Evolutionary conservation across 1,140 invertebrate genomes (phyloP), one percentile per base, ranked within the genome.

Genomic region (Carcinoscorpius rotundicauda): DNA sequence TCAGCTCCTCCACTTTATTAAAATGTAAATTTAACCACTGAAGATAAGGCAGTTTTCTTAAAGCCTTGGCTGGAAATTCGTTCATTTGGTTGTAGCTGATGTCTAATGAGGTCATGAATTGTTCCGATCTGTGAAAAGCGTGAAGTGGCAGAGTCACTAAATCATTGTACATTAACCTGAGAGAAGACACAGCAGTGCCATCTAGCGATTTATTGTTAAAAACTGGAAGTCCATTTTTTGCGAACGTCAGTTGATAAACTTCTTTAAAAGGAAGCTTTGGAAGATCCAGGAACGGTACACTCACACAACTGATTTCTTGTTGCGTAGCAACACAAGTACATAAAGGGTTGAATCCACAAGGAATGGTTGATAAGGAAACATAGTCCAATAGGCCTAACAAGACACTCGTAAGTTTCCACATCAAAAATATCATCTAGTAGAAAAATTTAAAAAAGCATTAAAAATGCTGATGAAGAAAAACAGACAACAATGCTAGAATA

Each of bases 11-110:
- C 29, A 91, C 84, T 66, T 84, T 83, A 77, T 93, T 93, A 58
- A 87, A 87, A 49, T 88, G 81, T 52, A 93, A 74, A 73, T 89
- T 89, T n/a, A 93, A 74, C 83, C 88, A 89, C 73, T 83, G 83
- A 66, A 87, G 80, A 66, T 85, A 81, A 55, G 85, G 83, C 87
- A 88, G 79, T 64, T 82, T 80, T 72, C 79, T 81, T 64, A 88
- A 78, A 57, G 85, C 82, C 67, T 79, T 74, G 63, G 83, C 80
- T 50, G 86, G 86, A 71, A 87, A 78, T 4, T 76, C 75, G 4
- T 77, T 78, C 6, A 93, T 77, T 66, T 85, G 81, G 72, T 93
- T 93, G 68, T 88, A 84, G 67, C 91, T 89, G 60, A 93, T 75
- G 75, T 92, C 89, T 58, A 93, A 74, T 71, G 89, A 88, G 69